Base-by-base conservation (phyloP, 2,113 vertebrate species). In the Acrocephalus kingi region DNA sequence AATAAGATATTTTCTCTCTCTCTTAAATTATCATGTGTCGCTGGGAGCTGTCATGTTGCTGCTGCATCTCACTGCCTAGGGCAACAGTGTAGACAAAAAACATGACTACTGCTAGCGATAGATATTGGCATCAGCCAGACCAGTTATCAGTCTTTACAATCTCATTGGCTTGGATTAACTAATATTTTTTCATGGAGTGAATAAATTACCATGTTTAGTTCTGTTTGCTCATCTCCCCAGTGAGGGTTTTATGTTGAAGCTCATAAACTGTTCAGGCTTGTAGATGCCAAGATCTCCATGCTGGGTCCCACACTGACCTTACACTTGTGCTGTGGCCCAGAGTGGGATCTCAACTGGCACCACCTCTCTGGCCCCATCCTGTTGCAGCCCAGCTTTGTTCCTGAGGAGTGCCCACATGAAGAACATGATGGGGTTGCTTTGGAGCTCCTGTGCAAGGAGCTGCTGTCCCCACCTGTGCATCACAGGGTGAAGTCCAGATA, bases 121-220 rank as follows among this genome's bases (percentile, higher is more conserved):
- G 91, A 93, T 92, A 82, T 64, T 91, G 94, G 94, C 95, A 95
- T 67, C 68, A 89, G 76, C 64, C 91, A 78, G 89, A 63, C 93
- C 93, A 78, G 80, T 74, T 94, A 96, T 89, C 94, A 81, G 81
- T 56, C 46, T 96, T 73, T 79, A 43, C 87, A 85, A 58, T 90
- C 87, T 93, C 75, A 83, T 77, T 90, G 87, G 94, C 91, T 95
- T 88, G 85, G 59, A 80, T 90, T 85, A 96, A 86, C 82, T 96
- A 93, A 88, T 97, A 91, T 77, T 96, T 97, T 96, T 93, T 89
- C 81, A 73, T 45, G 52, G 43, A 55, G 24, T 31, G 87, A 96
- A 95, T 96, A 95, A 96, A 96, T 95, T 87, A 90, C 48, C 81
- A 64, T 92, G 91, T 91, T 96, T 93, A 91, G 84, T 58, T 95